Percentiles rank a stretch among this genome's conserved stretches.
Conservation (phyloP, 1,140 invertebrate species). For the Oryzaephilus surinamensis region DNA sequence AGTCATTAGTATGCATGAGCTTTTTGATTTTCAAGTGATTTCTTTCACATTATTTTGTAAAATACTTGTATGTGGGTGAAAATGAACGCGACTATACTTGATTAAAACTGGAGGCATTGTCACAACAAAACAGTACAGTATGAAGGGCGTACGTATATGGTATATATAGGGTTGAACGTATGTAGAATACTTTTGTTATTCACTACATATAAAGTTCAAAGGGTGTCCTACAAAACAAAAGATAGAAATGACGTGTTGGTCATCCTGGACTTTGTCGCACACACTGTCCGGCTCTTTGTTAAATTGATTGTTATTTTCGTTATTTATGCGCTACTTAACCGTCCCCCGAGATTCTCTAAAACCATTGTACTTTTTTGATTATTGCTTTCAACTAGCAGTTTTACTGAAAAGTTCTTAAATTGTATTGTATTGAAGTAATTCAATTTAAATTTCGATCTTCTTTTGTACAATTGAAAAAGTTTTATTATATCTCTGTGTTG, state of each 20-base stretch:
- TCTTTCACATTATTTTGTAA: no score
- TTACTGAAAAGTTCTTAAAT: no score
- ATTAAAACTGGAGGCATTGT: slow-evolving; percentile 8
- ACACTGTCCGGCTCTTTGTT: slow-evolving; percentile 14
- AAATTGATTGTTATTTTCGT: slow-evolving; percentile 11
- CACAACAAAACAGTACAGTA: slow-evolving; percentile 8
- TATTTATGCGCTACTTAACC: slow-evolving; percentile 10
- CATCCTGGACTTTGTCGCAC: slow-evolving; percentile 12
- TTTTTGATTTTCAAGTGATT: slow-evolving; percentile 6
- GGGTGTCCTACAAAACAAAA: slow-evolving; percentile 11
- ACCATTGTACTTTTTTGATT: no score
- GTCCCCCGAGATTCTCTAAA: no score
- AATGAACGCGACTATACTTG: slow-evolving; percentile 2
- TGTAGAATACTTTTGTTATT: slow-evolving; percentile 13
- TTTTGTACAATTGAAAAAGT: no score
- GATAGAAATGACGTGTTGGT: slow-evolving; percentile 11
- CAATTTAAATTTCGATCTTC: no score
- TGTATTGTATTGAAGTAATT: no score
- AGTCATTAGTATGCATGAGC: slow-evolving; percentile 6
- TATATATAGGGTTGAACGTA: no score
- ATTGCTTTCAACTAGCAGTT: no score
- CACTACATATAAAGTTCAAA: slow-evolving; percentile 7
- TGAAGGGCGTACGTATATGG: no score
- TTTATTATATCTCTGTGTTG: no score
- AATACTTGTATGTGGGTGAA: no score